These are phyloP conservation scores for Drosophila elegans DNA, from an alignment of 1,140 invertebrate species.

Conservation along the genomic window DNA sequence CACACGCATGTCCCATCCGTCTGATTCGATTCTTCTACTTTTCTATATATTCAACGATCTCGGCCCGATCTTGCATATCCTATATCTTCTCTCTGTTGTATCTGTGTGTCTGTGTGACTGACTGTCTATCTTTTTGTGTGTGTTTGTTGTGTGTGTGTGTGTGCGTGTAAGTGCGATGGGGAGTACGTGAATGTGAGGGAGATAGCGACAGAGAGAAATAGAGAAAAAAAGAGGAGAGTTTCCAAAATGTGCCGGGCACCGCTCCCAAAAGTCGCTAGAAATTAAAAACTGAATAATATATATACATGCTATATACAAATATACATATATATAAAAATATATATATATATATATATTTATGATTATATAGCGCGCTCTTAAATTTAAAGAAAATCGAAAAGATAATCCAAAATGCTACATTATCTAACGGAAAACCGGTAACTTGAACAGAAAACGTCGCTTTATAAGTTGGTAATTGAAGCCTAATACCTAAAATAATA, in stretches of 20 bases:
- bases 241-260: slow-evolving; percentile 57
- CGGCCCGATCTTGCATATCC: slow-evolving; percentile 23
- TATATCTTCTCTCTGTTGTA: background rate
- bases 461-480: slow-evolving; percentile 60
- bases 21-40: slow-evolving; percentile 13
- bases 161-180: background rate
- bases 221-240: slow-evolving; percentile 20
- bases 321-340: slow-evolving; percentile 39
- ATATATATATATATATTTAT: slow-evolving; percentile 42
- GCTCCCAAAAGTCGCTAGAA: slow-evolving; percentile 65
- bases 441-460: slow-evolving; percentile 36
- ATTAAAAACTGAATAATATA: slow-evolving; percentile 59
- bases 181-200: background rate
- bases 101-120: background rate
- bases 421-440: slow-evolving; percentile 7
- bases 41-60: slow-evolving; percentile 3
- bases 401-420: slow-evolving; percentile 51
- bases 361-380: slow-evolving; percentile 49
- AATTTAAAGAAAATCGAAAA: slow-evolving; percentile 24
- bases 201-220: slow-evolving; percentile 13
- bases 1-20: slow-evolving; percentile 19
- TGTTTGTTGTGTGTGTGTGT: slow-evolving; percentile 1
- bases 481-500: slow-evolving; percentile 51
- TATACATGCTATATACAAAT: slow-evolving; percentile 53
- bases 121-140: background rate